phyloP scores from a whole-genome alignment of 1,140 invertebrate species.

The Sminthurides bifidus region DNA sequence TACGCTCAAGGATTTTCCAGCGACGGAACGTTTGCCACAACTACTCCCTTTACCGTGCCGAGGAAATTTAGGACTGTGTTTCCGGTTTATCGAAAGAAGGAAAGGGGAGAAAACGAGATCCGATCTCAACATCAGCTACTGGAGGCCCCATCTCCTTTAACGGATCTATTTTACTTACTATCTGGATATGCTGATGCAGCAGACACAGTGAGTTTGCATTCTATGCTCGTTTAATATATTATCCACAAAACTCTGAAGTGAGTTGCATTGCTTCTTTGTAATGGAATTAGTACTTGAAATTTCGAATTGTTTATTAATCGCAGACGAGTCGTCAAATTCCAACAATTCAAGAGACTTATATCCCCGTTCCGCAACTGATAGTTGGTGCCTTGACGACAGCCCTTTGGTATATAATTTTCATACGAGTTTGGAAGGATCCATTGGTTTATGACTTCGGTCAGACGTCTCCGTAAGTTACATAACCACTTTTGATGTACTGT shows the following conservation, averaged over 20 bases:
- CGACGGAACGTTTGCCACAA: neutral
- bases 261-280: too few relatives aligned
- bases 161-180: neutral
- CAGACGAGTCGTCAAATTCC: too few relatives aligned
- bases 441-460: too few relatives aligned
- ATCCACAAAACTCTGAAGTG: too few relatives aligned
- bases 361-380: neutral
- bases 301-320: too few relatives aligned
- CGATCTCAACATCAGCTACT: neutral
- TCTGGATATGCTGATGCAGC: neutral
- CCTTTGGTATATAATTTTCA: neutral
- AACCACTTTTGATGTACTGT: too few relatives aligned
- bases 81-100: neutral
- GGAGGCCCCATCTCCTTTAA: neutral
- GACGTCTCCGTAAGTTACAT: too few relatives aligned
- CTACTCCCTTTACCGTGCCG: neutral
- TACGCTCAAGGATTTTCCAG: neutral
- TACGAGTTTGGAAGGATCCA: neutral
- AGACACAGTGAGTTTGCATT: neutral
- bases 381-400: neutral
- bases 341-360: too few relatives aligned
- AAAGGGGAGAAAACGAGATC: neutral
- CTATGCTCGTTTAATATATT: neutral
- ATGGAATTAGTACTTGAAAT: too few relatives aligned
- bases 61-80: neutral